These are phyloP conservation scores for Drosophila nigrodunni DNA, from an alignment of 1,140 invertebrate species.

Conservation along the genomic window DNA sequence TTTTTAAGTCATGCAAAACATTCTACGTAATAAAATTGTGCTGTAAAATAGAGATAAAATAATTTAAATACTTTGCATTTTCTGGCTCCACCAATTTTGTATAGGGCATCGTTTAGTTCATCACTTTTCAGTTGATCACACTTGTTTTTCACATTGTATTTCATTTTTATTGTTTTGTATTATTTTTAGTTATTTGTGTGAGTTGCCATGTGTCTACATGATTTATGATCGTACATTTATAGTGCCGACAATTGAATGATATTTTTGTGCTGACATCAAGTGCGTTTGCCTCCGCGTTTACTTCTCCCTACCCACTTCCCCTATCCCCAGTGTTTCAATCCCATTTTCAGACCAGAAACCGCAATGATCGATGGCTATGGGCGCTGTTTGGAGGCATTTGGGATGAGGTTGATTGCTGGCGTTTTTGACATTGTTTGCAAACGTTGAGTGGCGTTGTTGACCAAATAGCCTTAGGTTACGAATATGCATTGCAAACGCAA, in stretches of 20 bases:
- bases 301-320: not conserved
- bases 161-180: constrained; percentile 68
- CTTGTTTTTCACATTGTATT: not conserved
- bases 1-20: not conserved
- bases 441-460: constrained; percentile 21
- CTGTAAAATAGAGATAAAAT: too few species aligned
- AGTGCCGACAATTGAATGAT: constrained; percentile 84
- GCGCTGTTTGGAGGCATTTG: not conserved
- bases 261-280: constrained; percentile 64
- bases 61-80: too few species aligned
- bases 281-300: constrained; percentile 27
- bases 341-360: constrained; percentile 26
- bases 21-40: too few species aligned
- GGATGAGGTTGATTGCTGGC: constrained; percentile 56
- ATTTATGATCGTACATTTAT: constrained; percentile 83
- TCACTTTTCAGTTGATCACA: not conserved
- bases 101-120: constrained; percentile 2
- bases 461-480: constrained; percentile 41
- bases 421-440: constrained; percentile 70
- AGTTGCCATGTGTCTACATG: constrained; percentile 64
- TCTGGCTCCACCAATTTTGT: too few species aligned
- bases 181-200: constrained; percentile 70
- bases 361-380: constrained; percentile 64
- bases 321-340: not conserved
- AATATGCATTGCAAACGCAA: constrained; percentile 30